Evolutionary conservation across 2,113 vertebrate species (phyloP).

Genomic region (Acinonyx jubatus): DNA sequence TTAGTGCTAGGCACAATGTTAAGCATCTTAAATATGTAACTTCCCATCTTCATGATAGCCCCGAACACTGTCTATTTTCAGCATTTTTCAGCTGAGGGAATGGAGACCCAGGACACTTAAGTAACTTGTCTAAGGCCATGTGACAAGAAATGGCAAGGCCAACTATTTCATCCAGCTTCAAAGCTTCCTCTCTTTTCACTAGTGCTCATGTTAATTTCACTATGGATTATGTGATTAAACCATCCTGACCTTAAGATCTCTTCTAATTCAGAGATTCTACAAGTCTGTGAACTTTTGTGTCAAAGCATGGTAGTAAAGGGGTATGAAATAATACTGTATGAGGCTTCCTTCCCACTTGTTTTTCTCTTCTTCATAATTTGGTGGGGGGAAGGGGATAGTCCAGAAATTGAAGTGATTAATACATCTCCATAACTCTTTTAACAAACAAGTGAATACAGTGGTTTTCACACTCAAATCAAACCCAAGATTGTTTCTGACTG

Average conservation of each 20-base stretch:
- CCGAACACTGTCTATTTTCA: background rate
- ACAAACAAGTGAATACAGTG: conserved; percentile 49
- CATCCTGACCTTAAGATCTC: background rate
- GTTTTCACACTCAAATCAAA: conserved; percentile 64
- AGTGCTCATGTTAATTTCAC: background rate
- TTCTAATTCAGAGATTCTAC: conserved; percentile 48
- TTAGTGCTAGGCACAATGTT: background rate
- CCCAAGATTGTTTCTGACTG: conserved; percentile 30
- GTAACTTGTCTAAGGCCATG: background rate
- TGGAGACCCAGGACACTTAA: background rate
- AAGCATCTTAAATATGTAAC: background rate
- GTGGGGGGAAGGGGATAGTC: background rate
- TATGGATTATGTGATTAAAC: background rate
- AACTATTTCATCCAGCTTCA: background rate
- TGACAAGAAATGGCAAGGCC: conserved; percentile 21
- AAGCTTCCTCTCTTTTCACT: background rate
- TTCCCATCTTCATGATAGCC: background rate
- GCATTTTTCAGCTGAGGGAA: background rate
- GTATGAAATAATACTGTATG: background rate
- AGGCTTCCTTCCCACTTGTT: conserved; percentile 42
- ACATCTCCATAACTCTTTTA: conserved; percentile 30
- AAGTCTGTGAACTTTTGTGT: background rate
- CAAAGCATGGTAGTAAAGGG: conserved; percentile 17
- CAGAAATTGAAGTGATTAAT: conserved; percentile 31
- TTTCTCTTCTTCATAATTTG: conserved; percentile 24